A percentile compares a stretch with the other conserved stretches of the same genome.
Conservation (phyloP, 2,797 vertebrate species). For the Propithecus deckenii region DNA sequence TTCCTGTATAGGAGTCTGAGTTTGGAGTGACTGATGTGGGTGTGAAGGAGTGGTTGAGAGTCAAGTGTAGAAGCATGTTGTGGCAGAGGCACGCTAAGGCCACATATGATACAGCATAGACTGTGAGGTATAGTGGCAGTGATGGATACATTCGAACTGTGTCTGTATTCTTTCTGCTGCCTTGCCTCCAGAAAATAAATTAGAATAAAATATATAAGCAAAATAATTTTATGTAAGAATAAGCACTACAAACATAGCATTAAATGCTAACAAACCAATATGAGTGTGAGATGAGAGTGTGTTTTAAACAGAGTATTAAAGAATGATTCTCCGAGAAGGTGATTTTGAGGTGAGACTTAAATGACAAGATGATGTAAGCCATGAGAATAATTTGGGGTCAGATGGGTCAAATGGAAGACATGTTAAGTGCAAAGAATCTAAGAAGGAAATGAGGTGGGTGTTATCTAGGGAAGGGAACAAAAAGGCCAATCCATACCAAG, state of each 20-base stretch:
- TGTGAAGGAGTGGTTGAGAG: neutral
- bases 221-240: neutral
- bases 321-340: neutral
- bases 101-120: neutral
- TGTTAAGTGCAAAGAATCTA: neutral
- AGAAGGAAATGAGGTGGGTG: neutral
- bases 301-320: neutral
- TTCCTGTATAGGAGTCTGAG: accelerated
- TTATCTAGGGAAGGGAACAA: neutral
- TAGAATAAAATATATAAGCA: neutral
- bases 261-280: neutral
- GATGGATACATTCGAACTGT: neutral
- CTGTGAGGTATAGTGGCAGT: too few relatives aligned
- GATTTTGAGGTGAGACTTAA: neutral
- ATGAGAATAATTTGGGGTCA: neutral
- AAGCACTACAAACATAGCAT: neutral
- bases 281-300: accelerated
- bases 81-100: accelerated
- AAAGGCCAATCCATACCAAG: neutral
- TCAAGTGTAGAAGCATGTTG: accelerated
- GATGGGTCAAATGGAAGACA: neutral
- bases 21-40: neutral
- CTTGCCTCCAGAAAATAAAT: neutral
- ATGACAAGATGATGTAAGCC: neutral
- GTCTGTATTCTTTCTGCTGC: neutral